phyloP scores from a whole-genome alignment of 92 coral and sea anemone genomes.

The Anthopleura xanthogrammica region DNA sequence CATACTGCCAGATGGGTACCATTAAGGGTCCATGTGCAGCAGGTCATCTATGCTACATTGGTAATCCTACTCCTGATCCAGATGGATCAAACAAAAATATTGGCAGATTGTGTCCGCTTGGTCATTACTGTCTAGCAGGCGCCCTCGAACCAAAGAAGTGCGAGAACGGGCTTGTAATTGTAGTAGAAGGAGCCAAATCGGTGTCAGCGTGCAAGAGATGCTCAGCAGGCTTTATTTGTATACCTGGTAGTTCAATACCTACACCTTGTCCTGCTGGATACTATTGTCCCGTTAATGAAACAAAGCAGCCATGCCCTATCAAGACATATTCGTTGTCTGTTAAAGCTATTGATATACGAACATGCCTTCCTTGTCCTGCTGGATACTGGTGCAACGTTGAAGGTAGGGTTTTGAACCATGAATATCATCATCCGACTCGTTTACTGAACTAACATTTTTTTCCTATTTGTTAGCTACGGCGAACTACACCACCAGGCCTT shows the following conservation, averaged over 20 bases:
- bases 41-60: slow-evolving; percentile 80
- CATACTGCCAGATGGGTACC: slow-evolving; percentile 85
- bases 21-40: slow-evolving; percentile 74
- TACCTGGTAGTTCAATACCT: slow-evolving; percentile 74
- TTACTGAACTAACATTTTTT: neutral
- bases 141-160: slow-evolving; percentile 59
- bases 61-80: slow-evolving; percentile 80
- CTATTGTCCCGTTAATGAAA: slow-evolving; percentile 86
- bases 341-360: slow-evolving; percentile 73
- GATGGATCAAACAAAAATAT: slow-evolving; percentile 72
- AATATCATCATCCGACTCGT: neutral
- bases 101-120: slow-evolving; percentile 77
- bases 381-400: slow-evolving; percentile 80
- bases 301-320: slow-evolving; percentile 72
- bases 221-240: slow-evolving; percentile 94
- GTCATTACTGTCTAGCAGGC: slow-evolving; percentile 87
- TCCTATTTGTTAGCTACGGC: slow-evolving; percentile 52
- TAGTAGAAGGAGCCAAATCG: slow-evolving; percentile 72
- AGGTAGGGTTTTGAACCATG: slow-evolving; percentile 50
- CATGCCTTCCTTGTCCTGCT: slow-evolving; percentile 88
- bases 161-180: slow-evolving; percentile 72
- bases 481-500: slow-evolving; percentile 72
- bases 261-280: slow-evolving; percentile 82
- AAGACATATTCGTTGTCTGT: slow-evolving; percentile 63
- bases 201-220: slow-evolving; percentile 76